Evolutionary conservation across 2,113 vertebrate species (phyloP), one percentile per base, ranked within the genome.

Genomic region (Alethe diademata): DNA sequence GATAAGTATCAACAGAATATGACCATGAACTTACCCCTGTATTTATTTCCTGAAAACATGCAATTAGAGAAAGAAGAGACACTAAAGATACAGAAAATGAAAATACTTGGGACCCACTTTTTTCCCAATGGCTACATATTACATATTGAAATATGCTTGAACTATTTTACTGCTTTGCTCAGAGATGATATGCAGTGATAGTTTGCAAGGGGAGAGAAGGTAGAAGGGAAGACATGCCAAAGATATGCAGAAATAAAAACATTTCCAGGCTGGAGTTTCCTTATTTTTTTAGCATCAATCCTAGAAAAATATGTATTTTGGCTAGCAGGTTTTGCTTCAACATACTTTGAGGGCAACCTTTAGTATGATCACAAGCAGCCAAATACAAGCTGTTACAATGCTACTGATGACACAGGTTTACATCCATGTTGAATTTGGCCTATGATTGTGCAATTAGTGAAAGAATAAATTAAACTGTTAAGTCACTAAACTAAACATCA

Each of bases 291-390:
- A 92, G 35, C 16, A 76, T 82, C n/a, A 67, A 28, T 92, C 64
- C 92, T 96, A 78, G 74, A 96, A 96, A 96, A 95, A 93, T 95
- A 82, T 92, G 53, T 94, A 58, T 89, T 78, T 95, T 92, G 91
- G 94, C 71, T 62, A 86, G 54, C 54, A 87, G 43, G 45, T 56
- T 94, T 54, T 93, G 47, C 36, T 67, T 88, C 40, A 92, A 76
- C 25, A 26, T 84, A 16, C n/a, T 79, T 65, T 0, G 8, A 93
- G 70, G 42, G 50, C 43, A 95, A 72, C 56, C 62, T 94, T 91
- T 67, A 43, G 6, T 40, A 75, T 38, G 25, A 62, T 86, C 78
- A 58, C 26, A 69, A 75, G 42, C 57, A 80, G 62, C 11, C 26
- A 89, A 80, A 83, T 43, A 47, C 35, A 95, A 85, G 36, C 64